These are phyloP conservation scores for Gymnorhina tibicen DNA, from an alignment of 2,113 vertebrate genomes.

Conservation along the genomic window DNA sequence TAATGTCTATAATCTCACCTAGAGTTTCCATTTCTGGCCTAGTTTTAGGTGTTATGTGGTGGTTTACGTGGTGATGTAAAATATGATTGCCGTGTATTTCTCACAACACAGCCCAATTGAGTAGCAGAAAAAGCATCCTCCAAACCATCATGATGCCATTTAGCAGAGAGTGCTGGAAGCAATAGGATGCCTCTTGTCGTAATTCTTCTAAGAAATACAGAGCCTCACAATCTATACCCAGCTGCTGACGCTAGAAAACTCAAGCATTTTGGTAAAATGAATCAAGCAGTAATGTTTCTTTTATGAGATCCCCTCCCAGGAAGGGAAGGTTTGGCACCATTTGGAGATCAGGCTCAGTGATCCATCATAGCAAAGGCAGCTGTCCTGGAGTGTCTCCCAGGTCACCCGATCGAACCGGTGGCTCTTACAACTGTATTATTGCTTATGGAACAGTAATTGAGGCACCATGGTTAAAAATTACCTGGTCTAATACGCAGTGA, in stretches of 20 bases:
- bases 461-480: conserved; percentile 78
- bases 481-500: conserved; percentile 75
- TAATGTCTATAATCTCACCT: conserved; percentile 36
- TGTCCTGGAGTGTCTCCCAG: conserved; percentile 90
- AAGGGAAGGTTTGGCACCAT: conserved; percentile 69
- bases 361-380: conserved; percentile 89
- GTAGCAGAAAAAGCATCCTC: not conserved
- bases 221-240: conserved; percentile 58
- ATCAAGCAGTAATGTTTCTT: conserved; percentile 76
- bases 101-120: not conserved
- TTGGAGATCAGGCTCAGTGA: conserved; percentile 82
- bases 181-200: conserved; percentile 32
- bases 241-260: conserved; percentile 71
- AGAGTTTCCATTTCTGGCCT: conserved; percentile 12
- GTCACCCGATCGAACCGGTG: conserved; percentile 89
- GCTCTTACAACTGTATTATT: conserved; percentile 94
- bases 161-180: conserved; percentile 57
- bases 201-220: conserved; percentile 66
- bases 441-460: conserved; percentile 85
- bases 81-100: not conserved
- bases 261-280: conserved; percentile 75
- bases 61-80: conserved; percentile 33
- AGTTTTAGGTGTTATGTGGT: conserved; percentile 8
- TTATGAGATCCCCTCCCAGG: conserved; percentile 68
- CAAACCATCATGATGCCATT: conserved; percentile 66